These are phyloP conservation scores for Montipora sp. DNA, from an alignment of 64 coral and sea anemone species.

Conservation along the genomic window DNA sequence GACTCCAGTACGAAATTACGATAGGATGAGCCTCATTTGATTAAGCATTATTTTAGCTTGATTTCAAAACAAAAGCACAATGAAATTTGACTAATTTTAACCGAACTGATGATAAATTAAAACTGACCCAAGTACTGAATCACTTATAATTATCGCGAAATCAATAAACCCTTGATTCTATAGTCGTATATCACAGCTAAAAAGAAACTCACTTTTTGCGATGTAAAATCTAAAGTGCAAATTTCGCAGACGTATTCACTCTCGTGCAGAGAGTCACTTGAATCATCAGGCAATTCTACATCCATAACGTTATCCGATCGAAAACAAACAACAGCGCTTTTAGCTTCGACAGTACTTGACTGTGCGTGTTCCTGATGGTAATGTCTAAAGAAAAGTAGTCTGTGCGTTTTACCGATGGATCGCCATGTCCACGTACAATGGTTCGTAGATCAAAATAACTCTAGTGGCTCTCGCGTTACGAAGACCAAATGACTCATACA, in stretches of 20 bases:
- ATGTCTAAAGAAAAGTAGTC: no score
- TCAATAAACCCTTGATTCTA: no score
- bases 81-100: no score
- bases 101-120: no score
- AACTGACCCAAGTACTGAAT: no score
- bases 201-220: constrained; percentile 43
- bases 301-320: not conserved
- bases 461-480: not conserved
- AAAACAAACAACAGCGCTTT: not conserved
- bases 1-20: no score
- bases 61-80: no score
- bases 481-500: not conserved
- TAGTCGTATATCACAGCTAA: not conserved
- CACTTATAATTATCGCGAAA: no score
- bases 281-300: not conserved
- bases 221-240: constrained; percentile 63
- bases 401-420: no score
- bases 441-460: not conserved
- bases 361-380: no score
- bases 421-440: not conserved
- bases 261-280: not conserved
- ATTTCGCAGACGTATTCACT: constrained; percentile 53
- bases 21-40: no score
- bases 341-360: not conserved
- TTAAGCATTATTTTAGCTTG: no score